Evolutionary conservation across 2,888 invertebrate species (phyloP), one percentile per base, ranked within the genome.

Genomic region (Camptogramma bilineatum): DNA sequence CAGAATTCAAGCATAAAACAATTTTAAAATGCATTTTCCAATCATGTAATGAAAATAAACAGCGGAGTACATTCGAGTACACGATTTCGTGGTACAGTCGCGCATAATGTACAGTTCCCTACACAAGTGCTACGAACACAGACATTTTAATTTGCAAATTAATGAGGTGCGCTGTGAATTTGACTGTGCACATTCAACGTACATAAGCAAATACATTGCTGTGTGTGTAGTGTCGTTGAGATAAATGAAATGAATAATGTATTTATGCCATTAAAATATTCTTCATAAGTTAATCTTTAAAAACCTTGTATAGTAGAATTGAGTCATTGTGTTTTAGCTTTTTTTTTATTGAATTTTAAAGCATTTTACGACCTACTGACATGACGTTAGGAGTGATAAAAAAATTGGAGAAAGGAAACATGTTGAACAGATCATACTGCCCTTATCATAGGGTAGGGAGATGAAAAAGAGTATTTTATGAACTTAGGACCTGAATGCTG

Each of bases 71-170:
- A 57, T 54, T 60, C 42, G 51, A 54, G 54, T 34, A 62, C 61
- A 19, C 17, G 28, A 42, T 53, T 52, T 52, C 53, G 46, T 42
- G 17, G 44, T 46, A 58, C 42, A 58, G 39, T 17, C 50, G n/a
- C 16, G 48, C 34, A 39, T n/a, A n/a, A n/a, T 19, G 18, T 73
- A 74, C 69, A 71, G 59, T 65, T 52, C 18, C 61, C 51, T 59
- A 55, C 64, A 71, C 70, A 62, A 72, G 69, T 67, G 70, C 52
- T 64, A 54, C 44, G 34, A 31, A 59, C 58, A 66, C 50, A 55
- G 48, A 54, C 62, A 72, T 73, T 75, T 73, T 73, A 76, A 76
- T 77, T 78, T 70, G 66, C 56, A 70, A 68, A 66, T 63, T 74
- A 77, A 77, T 78, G 77, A 75, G 58, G 66, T 58, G 68, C 57